Evolutionary conservation across 2,113 vertebrate genomes (phyloP), one percentile per base, ranked within the genome.

Genomic region (Aspidoscelis tigris): DNA sequence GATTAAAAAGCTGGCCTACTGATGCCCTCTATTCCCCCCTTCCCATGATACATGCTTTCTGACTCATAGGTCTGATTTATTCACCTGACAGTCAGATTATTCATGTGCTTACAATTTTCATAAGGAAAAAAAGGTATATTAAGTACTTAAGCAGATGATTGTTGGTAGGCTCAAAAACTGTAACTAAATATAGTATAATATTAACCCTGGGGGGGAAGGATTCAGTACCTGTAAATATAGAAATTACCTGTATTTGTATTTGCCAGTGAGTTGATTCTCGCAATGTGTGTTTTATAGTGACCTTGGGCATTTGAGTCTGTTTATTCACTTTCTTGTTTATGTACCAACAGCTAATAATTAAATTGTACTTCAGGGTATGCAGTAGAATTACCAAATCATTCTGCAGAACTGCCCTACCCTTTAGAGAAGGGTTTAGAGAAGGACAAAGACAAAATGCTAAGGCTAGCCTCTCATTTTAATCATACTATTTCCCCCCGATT

Each of bases 401-500:
- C 83, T 73, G 75, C 41, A 87, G 76, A 84, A 89, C 81, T 0
- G 1, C 82, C 83, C 61, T n/a, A 47, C 72, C 85, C 78, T 87
- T 26, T 43, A 65, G 39, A 47, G 33, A 79, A 82, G 89, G 14
- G 9, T 68, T 65, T 79, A 55, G 43, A 85, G 65, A 83, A 86
- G 80, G 58, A 72, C 43, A 73, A 21, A 53, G 41, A 47, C n/a
- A 41, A 47, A 65, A 39, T 58, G 88, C 78, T 39, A 81, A 90
- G 47, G 84, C 84, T 81, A 74, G 83, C 39, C 65, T 89, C 87
- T 92, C 91, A 91, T 90, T 88, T 76, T 86, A 82, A 76, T 76
- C 83, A 69, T 3, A 58, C 73, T 78, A 80, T 92, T 92, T 87
- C 83, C 65, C 58, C 75, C 89, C 92, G 91, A 92, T 93, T 92